These are phyloP conservation scores for Brachionus plicatilis DNA, from an alignment of 1,140 invertebrate species.

Conservation along the genomic window DNA sequence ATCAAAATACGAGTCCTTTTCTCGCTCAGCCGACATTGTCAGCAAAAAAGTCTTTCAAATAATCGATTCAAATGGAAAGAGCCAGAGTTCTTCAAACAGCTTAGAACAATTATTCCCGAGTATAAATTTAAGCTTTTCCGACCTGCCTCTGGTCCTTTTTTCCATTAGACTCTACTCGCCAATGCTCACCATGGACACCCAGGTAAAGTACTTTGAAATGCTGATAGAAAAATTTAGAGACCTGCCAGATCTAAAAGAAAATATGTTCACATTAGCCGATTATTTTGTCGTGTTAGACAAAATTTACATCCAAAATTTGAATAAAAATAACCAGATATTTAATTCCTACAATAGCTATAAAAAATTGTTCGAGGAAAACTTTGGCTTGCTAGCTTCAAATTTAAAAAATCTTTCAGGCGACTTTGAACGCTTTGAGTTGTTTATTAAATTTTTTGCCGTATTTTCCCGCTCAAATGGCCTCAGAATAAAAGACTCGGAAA, in stretches of 20 bases:
- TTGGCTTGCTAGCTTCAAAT: background rate
- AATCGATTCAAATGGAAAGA: background rate
- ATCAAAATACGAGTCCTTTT: background rate
- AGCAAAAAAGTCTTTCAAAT: background rate
- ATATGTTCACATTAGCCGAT: background rate
- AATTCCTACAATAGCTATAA: background rate
- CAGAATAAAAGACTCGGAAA: background rate
- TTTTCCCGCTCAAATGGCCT: background rate
- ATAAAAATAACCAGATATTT: background rate
- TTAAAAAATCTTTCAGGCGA: background rate
- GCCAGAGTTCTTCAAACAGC: background rate
- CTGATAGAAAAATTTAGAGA: background rate
- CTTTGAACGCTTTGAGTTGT: background rate
- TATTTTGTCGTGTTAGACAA: slow-evolving; percentile 1
- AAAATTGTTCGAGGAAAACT: background rate
- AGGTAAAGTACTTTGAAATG: background rate
- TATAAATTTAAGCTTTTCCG: background rate
- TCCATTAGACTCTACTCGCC: slow-evolving; percentile 1
- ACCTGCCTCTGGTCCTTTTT: background rate
- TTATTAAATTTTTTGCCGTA: slow-evolving; percentile 6
- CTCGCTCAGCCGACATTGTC: background rate
- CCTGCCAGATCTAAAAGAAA: background rate
- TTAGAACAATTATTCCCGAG: background rate
- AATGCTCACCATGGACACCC: background rate
- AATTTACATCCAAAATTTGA: background rate